phyloP scores from a whole-genome alignment of 1,140 invertebrate species.

The Streblospio benedicti region DNA sequence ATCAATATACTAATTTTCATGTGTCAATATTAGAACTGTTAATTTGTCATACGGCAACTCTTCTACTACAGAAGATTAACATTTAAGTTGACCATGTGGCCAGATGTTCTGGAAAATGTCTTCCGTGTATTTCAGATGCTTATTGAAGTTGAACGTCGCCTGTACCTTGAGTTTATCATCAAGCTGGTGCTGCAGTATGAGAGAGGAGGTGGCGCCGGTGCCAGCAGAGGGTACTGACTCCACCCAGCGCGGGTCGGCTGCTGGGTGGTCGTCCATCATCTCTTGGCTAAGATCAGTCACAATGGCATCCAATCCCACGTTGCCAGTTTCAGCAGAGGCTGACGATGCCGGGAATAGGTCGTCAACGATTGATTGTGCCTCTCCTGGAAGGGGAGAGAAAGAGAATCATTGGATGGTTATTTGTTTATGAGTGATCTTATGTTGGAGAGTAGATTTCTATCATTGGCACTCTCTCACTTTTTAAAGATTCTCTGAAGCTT shows the following conservation, averaged over 20 bases:
- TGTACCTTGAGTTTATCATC: conserved; percentile 75
- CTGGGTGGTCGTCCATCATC: conserved; percentile 77
- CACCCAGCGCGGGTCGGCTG: conserved; percentile 77
- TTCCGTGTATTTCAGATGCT: no score
- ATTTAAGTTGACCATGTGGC: no score
- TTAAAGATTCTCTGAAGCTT: no score
- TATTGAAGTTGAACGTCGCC: no score
- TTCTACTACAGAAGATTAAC: no score
- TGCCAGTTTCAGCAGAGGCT: conserved; percentile 49
- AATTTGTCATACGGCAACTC: no score
- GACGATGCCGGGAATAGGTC: conserved; percentile 57
- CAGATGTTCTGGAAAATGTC: no score
- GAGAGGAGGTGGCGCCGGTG: conserved; percentile 45
- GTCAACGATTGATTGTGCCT: conserved; percentile 58
- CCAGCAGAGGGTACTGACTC: conserved; percentile 33
- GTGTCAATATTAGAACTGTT: no score
- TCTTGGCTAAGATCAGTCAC: conserved; percentile 66
- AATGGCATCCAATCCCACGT: conserved; percentile 57
- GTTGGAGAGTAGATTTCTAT: neutral
- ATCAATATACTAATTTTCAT: no score
- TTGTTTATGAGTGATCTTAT: neutral
- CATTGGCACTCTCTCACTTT: no score
- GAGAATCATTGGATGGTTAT: neutral
- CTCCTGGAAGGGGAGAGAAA: conserved; percentile 42
- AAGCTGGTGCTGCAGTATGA: conserved; percentile 73